These are phyloP conservation scores for Leptodactylus fallax DNA, from an alignment of 2,797 vertebrate genomes.

Conservation along the genomic window DNA sequence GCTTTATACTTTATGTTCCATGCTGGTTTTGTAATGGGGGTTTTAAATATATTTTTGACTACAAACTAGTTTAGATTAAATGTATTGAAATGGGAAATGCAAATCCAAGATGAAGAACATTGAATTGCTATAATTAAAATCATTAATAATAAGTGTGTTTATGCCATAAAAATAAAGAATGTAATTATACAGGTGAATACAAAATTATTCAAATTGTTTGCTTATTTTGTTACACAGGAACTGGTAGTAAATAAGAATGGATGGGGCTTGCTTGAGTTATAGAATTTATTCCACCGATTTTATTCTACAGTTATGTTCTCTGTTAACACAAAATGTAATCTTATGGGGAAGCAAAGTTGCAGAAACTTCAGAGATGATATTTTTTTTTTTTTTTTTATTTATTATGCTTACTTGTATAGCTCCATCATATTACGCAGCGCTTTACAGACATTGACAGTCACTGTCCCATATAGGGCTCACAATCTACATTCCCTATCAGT, in stretches of 20 bases:
- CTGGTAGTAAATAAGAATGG: slow-evolving; percentile 47
- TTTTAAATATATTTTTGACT: slow-evolving; percentile 64
- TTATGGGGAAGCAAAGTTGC: not conserved
- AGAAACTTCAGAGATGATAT: not conserved
- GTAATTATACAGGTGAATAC: slow-evolving; percentile 63
- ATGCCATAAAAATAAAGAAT: slow-evolving; percentile 63
- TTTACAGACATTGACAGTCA: too few relatives aligned
- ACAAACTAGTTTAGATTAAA: slow-evolving; percentile 58
- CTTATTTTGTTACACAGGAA: slow-evolving; percentile 49
- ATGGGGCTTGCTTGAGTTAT: slow-evolving; percentile 18
- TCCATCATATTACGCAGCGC: too few relatives aligned
- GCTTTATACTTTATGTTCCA: slow-evolving; percentile 63
- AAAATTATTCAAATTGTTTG: slow-evolving; percentile 58
- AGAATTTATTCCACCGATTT: slow-evolving; percentile 42
- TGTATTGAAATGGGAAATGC: slow-evolving; percentile 64
- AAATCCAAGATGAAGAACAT: slow-evolving; percentile 60
- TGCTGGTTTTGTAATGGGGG: slow-evolving; percentile 63
- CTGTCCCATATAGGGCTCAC: too few relatives aligned
- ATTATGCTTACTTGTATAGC: too few relatives aligned
- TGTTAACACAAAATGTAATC: slow-evolving; percentile 3
- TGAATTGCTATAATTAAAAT: slow-evolving; percentile 63
- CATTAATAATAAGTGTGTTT: slow-evolving; percentile 64
- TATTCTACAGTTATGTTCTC: slow-evolving; percentile 9
- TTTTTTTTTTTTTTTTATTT: too few relatives aligned
- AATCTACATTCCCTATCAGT: too few relatives aligned